Evolutionary conservation across 2,888 invertebrate genomes (phyloP).

Genomic region (Apomyelois bistriatella): DNA sequence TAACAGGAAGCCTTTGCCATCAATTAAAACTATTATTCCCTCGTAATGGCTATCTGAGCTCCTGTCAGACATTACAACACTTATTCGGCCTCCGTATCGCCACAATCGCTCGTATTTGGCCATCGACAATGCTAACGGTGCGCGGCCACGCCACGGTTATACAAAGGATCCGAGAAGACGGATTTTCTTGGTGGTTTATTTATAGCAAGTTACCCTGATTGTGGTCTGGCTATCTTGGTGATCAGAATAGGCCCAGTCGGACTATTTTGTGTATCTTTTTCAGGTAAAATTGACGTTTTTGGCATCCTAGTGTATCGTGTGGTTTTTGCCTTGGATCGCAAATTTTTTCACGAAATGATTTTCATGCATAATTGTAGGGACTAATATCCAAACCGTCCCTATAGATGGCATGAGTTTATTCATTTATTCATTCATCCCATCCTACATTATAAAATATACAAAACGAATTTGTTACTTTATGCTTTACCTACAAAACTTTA

Average conservation of each 20-base stretch:
- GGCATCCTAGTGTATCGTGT: too few relatives aligned
- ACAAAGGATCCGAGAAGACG: conserved; percentile 1
- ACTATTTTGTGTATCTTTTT: too few relatives aligned
- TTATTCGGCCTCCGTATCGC: background rate
- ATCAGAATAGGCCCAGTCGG: background rate
- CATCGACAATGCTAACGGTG: background rate
- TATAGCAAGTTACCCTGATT: background rate
- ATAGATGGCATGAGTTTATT: too few relatives aligned
- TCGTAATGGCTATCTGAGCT: background rate
- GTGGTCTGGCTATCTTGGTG: background rate
- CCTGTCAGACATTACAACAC: background rate
- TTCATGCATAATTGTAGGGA: too few relatives aligned
- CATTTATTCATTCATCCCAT: too few relatives aligned
- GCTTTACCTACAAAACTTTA: too few relatives aligned
- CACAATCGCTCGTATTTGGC: background rate
- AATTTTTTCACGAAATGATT: too few relatives aligned
- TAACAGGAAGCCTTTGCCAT: background rate
- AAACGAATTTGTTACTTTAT: too few relatives aligned
- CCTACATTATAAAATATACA: too few relatives aligned
- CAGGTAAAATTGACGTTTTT: too few relatives aligned
- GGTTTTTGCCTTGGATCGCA: too few relatives aligned
- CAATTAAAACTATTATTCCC: background rate
- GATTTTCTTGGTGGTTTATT: background rate
- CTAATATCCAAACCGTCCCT: too few relatives aligned
- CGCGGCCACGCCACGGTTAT: background rate